These are phyloP conservation scores for Aeoliscus strigatus DNA, from an alignment of 2,797 vertebrate genomes.

Conservation along the genomic window DNA sequence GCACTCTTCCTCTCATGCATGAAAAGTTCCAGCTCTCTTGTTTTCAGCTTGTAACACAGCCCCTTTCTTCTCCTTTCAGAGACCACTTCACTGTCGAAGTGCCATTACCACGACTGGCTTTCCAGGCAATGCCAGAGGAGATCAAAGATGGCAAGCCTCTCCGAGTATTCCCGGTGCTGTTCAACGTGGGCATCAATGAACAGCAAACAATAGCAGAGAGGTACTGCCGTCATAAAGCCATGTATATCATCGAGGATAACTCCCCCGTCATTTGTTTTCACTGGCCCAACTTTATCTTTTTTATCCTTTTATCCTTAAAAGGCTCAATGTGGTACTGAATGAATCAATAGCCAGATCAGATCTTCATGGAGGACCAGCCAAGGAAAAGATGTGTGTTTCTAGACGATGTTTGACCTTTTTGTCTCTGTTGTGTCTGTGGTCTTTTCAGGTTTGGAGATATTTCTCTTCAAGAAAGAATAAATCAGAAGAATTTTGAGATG, in stretches of 20 bases:
- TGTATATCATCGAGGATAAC: no score
- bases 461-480: conserved; percentile 95
- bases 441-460: conserved; percentile 91
- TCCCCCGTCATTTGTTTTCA: no score
- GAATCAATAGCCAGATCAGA: no score
- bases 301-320: no score
- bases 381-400: no score
- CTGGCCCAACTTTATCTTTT: no score
- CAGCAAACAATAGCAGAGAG: conserved; percentile 98
- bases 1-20: no score
- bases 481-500: conserved; percentile 94
- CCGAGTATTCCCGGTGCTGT: conserved; percentile 86
- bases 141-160: conserved; percentile 88
- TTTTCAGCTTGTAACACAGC: no score
- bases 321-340: no score
- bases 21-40: no score
- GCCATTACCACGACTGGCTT: conserved; percentile 85
- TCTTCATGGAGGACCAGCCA: no score
- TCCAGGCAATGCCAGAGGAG: conserved; percentile 86
- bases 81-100: conserved; percentile 91
- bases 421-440: conserved; percentile 1
- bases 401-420: neutral
- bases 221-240: conserved; percentile 59
- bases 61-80: conserved; percentile 58
- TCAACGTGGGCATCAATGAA: conserved; percentile 97